Evolutionary conservation across 92 coral and sea anemone genomes (phyloP).

Genomic region (Paragorgia papillata): DNA sequence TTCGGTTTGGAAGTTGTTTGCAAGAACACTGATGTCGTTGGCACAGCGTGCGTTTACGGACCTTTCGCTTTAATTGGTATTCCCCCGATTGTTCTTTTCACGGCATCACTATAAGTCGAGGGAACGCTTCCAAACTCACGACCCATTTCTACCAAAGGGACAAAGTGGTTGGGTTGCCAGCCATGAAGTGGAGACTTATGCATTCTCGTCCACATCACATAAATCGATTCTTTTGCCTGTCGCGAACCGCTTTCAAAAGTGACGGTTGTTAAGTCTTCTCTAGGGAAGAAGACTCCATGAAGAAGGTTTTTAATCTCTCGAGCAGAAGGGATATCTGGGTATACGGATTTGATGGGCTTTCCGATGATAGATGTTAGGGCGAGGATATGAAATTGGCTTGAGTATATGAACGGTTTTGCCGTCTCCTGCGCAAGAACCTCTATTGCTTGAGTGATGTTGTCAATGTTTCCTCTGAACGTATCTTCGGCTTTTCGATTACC

Average conservation of each 20-base stretch:
- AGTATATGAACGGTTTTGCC: constrained; percentile 21
- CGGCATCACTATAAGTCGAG: too few species aligned
- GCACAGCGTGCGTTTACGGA: too few species aligned
- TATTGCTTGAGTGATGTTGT: constrained; percentile 24
- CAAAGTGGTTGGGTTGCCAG: constrained; percentile 50
- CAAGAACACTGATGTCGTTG: too few species aligned
- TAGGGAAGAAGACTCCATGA: constrained; percentile 11
- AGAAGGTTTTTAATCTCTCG: constrained; percentile 1
- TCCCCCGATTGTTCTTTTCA: too few species aligned
- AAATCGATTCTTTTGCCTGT: neutral
- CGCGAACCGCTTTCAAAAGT: neutral
- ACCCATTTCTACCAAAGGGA: neutral
- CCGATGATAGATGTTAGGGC: constrained; percentile 50
- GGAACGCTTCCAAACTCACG: neutral
- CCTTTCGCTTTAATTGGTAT: too few species aligned
- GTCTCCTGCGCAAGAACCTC: constrained; percentile 37
- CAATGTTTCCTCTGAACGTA: neutral
- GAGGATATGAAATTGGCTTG: constrained; percentile 36
- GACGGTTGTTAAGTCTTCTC: neutral
- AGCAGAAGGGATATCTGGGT: constrained; percentile 30
- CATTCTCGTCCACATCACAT: constrained; percentile 50
- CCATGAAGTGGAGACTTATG: constrained; percentile 27
- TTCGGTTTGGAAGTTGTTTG: too few species aligned
- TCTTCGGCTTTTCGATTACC: too few species aligned
- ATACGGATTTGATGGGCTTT: constrained; percentile 33